Conservation (phyloP, 2,797 vertebrate genomes). For the Falco berigora region DNA sequence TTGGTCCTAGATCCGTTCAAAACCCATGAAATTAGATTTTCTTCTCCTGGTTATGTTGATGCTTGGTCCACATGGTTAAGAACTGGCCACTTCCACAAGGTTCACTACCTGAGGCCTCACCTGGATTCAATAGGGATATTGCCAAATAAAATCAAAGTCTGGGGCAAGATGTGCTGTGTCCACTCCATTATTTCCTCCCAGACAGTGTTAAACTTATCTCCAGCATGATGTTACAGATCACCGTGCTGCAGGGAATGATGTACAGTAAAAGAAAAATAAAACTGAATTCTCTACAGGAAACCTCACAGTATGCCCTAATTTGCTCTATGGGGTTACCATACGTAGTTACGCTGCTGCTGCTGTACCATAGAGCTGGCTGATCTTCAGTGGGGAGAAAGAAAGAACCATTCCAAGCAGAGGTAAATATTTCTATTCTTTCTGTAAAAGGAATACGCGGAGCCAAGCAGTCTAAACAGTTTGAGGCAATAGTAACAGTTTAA, state of each 20-base stretch:
- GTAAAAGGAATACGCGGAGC: constrained; percentile 54
- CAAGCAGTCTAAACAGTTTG: constrained; percentile 20
- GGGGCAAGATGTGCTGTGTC: background rate
- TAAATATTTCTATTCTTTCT: constrained; percentile 49
- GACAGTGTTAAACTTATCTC: background rate
- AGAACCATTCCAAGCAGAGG: background rate
- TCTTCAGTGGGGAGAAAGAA: background rate
- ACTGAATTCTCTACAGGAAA: background rate
- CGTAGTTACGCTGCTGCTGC: background rate
- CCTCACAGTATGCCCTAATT: background rate
- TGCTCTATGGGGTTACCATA: background rate
- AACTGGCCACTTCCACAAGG: background rate
- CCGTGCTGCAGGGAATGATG: background rate
- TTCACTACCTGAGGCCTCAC: background rate
- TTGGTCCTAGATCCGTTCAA: background rate
- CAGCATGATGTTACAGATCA: background rate
- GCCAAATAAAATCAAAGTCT: background rate
- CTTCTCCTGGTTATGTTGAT: background rate
- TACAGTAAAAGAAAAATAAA: background rate
- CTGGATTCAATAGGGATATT: background rate
- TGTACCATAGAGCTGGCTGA: background rate
- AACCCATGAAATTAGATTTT: background rate
- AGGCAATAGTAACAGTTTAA: background rate
- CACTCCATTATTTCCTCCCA: background rate
- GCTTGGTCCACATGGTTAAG: background rate